phyloP scores from a whole-genome alignment of 2,113 vertebrate species.

The Scortum barcoo region DNA sequence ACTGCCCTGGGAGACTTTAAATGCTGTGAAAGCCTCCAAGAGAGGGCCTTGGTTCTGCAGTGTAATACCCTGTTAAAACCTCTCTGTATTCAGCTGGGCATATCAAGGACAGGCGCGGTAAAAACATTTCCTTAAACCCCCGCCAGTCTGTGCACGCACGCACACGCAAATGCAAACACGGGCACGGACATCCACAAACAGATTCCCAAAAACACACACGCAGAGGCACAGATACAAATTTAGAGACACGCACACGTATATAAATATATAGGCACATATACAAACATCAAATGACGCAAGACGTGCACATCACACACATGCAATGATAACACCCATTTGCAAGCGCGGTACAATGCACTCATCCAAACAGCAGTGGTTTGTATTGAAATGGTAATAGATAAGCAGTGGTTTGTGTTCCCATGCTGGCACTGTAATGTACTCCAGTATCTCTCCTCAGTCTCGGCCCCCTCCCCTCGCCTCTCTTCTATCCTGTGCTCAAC shows the following conservation, averaged over 20 bases:
- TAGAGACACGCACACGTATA: neutral
- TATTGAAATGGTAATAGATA: slow-evolving; percentile 27
- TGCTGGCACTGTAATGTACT: slow-evolving; percentile 34
- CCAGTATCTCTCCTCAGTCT: slow-evolving; percentile 10
- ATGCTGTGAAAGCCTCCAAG: slow-evolving; percentile 38
- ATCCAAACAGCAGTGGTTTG: slow-evolving; percentile 6
- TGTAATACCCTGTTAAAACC: slow-evolving; percentile 55
- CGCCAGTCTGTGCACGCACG: slow-evolving; percentile 32
- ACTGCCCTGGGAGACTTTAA: slow-evolving; percentile 33
- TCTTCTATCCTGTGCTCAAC: slow-evolving; percentile 14
- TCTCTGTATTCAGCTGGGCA: slow-evolving; percentile 62
- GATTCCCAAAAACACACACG: neutral
- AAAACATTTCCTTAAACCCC: slow-evolving; percentile 47
- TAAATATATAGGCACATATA: no score
- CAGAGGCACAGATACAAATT: neutral
- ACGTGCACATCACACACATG: neutral
- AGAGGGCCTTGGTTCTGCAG: slow-evolving; percentile 33
- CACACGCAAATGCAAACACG: slow-evolving; percentile 3
- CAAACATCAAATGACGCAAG: neutral
- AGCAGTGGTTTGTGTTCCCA: slow-evolving; percentile 51
- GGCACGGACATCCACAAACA: neutral
- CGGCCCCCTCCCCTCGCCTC: slow-evolving; percentile 9
- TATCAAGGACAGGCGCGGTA: slow-evolving; percentile 57
- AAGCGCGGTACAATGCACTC: slow-evolving; percentile 15
- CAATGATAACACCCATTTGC: neutral